phyloP scores from a whole-genome alignment of 1,140 invertebrate genomes.

The Drosophila sturtevanti region DNA sequence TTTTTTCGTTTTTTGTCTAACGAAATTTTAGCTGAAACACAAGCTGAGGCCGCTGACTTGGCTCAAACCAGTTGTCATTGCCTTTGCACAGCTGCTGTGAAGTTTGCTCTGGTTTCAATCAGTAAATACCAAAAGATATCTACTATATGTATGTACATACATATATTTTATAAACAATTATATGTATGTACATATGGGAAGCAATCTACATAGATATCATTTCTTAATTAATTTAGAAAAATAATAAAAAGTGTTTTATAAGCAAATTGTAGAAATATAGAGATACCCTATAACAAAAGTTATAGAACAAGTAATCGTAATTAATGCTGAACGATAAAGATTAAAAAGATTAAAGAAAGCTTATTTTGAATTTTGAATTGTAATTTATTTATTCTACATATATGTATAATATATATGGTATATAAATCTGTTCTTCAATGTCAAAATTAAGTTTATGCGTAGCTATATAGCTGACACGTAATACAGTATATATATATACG shows the following conservation, averaged over 20 bases:
- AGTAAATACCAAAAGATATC: constrained; percentile 25
- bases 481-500: no score
- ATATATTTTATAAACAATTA: background rate
- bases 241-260: background rate
- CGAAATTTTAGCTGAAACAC: background rate
- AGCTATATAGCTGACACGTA: no score
- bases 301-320: no score
- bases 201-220: background rate
- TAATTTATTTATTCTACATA: no score
- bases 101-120: constrained; percentile 54
- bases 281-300: background rate
- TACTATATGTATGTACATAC: constrained; percentile 2
- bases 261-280: background rate
- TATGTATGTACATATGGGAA: background rate
- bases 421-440: no score
- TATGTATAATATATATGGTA: no score
- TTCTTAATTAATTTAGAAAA: constrained; percentile 1
- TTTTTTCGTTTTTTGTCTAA: constrained; percentile 16
- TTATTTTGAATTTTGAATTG: no score
- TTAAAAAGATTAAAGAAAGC: no score
- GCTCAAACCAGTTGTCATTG: constrained; percentile 55
- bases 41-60: constrained; percentile 34
- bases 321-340: background rate
- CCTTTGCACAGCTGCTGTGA: constrained; percentile 47
- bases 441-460: no score